A percentile compares a stretch with the other conserved stretches of the same genome.
These are phyloP conservation scores for Phlogophora meticulosa DNA, from an alignment of 2,888 invertebrate genomes.

Conservation along the genomic window DNA sequence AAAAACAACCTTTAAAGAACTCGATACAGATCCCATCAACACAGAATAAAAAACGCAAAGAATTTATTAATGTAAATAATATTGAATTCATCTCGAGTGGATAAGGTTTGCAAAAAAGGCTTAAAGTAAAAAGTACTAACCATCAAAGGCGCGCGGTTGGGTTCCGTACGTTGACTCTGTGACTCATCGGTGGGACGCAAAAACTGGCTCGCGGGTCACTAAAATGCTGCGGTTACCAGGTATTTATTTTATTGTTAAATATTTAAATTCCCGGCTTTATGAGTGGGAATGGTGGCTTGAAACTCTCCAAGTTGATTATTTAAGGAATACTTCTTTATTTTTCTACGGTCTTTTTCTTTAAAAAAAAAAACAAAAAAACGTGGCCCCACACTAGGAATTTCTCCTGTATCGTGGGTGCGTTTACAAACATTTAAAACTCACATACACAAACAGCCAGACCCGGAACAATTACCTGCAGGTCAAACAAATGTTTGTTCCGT, in stretches of 20 bases:
- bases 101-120: constrained; percentile 70
- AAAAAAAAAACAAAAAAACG: too few species aligned
- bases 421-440: too few species aligned
- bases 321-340: too few species aligned
- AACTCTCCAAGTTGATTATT: background rate
- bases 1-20: constrained; percentile 16
- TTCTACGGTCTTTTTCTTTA: too few species aligned
- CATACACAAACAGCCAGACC: too few species aligned
- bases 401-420: too few species aligned
- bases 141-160: constrained; percentile 70
- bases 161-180: constrained; percentile 81
- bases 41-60: constrained; percentile 36
- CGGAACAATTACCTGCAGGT: too few species aligned
- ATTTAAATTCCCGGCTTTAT: background rate
- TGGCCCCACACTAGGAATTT: too few species aligned
- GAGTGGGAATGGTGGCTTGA: background rate
- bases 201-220: constrained; percentile 72
- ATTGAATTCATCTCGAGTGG: constrained; percentile 62
- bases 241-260: constrained; percentile 2
- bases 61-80: constrained; percentile 69
- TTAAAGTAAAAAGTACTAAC: constrained; percentile 69
- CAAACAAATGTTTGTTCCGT: too few species aligned
- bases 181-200: constrained; percentile 81
- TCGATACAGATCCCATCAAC: constrained; percentile 50
- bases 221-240: constrained; percentile 72